Evolutionary conservation across 1,140 invertebrate genomes (phyloP).

Genomic region (Diprion similis): DNA sequence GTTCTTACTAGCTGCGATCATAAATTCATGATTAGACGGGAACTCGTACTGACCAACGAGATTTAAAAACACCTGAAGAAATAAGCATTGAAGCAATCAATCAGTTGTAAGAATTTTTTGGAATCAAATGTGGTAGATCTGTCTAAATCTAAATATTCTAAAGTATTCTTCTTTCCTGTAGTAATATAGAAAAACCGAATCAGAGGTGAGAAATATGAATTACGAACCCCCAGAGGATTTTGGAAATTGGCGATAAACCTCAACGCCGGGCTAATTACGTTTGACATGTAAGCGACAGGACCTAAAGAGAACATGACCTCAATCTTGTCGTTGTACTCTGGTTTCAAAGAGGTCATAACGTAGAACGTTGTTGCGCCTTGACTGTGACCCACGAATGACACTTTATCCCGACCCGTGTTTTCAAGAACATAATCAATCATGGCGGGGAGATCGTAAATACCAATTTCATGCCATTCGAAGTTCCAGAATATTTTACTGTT

Average conservation of each 20-base stretch:
- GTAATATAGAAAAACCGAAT: not conserved
- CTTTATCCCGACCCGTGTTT: slow-evolving; percentile 63
- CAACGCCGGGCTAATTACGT: not conserved
- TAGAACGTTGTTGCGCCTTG: slow-evolving; percentile 75
- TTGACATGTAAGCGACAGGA: slow-evolving; percentile 69
- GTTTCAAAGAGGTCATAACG: slow-evolving; percentile 66
- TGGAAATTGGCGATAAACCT: not conserved
- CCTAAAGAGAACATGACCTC: slow-evolving; percentile 71
- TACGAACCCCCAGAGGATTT: not conserved
- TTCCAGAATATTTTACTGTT: slow-evolving; percentile 2
- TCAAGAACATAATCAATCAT: slow-evolving; percentile 75
- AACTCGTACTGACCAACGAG: slow-evolving; percentile 61
- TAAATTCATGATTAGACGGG: slow-evolving; percentile 55
- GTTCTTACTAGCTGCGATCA: slow-evolving; percentile 50
- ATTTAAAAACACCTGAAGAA: slow-evolving; percentile 29
- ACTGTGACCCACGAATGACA: slow-evolving; percentile 76
- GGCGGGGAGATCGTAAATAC: slow-evolving; percentile 76
- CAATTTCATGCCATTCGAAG: slow-evolving; percentile 80
- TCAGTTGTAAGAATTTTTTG: no score
- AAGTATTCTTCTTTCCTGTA: no score
- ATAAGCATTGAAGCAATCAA: not conserved
- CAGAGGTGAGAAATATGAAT: not conserved
- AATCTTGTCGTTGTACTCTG: slow-evolving; percentile 73
- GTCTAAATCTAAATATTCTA: slow-evolving; percentile 16
- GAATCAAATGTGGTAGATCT: no score